Percentiles rank a stretch among this genome's conserved stretches.
Evolutionary conservation across 2,888 invertebrate species (phyloP).

Genomic region (Cerastoderma edule): DNA sequence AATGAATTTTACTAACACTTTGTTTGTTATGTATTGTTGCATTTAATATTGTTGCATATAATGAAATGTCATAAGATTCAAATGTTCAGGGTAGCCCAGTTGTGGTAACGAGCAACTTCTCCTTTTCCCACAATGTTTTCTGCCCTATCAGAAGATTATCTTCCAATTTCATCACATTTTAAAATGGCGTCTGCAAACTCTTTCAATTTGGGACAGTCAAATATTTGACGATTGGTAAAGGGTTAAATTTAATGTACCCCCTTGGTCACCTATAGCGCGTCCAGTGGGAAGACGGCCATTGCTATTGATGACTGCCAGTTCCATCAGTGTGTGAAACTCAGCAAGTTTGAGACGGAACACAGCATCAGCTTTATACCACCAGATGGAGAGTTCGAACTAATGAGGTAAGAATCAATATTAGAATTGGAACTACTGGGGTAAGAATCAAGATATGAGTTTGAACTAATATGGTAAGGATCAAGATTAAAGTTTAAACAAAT

Average conservation of each 20-base stretch:
- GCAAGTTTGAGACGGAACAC: slow-evolving; percentile 99
- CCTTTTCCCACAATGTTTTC: slow-evolving; percentile 8
- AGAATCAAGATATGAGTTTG: no score
- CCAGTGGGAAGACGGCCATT: slow-evolving; percentile 93
- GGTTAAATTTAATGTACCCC: not conserved
- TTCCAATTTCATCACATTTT: no score
- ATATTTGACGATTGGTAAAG: not conserved
- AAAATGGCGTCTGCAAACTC: not conserved
- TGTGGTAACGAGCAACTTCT: not conserved
- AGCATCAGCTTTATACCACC: slow-evolving; percentile 99
- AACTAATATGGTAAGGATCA: no score
- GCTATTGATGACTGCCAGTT: slow-evolving; percentile 99
- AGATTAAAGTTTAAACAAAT: no score
- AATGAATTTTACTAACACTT: no score
- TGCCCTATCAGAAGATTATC: no score
- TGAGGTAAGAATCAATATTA: slow-evolving; percentile 94
- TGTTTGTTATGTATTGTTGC: no score
- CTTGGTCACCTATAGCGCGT: slow-evolving; percentile 16
- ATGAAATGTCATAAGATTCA: not conserved
- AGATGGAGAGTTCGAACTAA: slow-evolving; percentile 99
- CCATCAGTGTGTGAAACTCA: slow-evolving; percentile 99
- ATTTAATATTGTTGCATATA: not conserved
- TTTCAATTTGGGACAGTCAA: not conserved
- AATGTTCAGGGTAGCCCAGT: not conserved
- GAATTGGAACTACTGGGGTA: no score